phyloP scores from a whole-genome alignment of 2,113 vertebrate species.

The Anarhynchus alexandrinus region DNA sequence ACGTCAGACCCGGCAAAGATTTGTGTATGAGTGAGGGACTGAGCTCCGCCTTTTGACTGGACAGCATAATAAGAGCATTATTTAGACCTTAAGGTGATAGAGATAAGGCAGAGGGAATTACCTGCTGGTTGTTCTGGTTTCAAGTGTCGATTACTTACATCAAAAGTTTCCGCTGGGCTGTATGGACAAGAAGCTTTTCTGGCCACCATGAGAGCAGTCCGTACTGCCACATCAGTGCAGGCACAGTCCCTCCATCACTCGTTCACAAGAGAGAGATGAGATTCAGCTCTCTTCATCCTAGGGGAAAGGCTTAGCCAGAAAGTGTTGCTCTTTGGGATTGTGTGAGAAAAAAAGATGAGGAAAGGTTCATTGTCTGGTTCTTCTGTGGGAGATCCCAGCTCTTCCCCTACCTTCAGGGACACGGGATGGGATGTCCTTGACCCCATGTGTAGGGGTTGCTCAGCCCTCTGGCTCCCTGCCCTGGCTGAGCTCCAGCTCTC shows the following conservation, averaged over 20 bases:
- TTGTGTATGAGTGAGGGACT: accelerated
- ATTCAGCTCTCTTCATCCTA: background rate
- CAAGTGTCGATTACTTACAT: background rate
- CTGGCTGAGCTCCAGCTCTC: background rate
- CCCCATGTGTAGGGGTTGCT: accelerated
- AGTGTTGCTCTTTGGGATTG: background rate
- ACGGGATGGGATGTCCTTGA: accelerated
- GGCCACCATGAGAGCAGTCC: background rate
- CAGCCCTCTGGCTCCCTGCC: background rate
- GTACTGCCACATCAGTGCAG: accelerated
- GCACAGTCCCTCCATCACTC: background rate
- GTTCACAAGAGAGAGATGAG: background rate
- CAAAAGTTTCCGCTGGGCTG: background rate
- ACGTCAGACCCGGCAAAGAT: accelerated
- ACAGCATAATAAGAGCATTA: background rate
- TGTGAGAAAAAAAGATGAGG: background rate
- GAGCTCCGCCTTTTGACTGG: background rate
- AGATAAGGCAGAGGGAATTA: background rate
- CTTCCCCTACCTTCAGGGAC: background rate
- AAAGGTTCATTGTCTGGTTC: background rate
- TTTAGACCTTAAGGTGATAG: background rate
- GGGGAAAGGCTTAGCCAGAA: background rate
- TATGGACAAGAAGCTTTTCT: background rate
- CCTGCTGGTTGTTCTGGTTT: background rate
- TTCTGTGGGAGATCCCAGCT: background rate